Evolutionary conservation across 2,797 vertebrate genomes (phyloP), one percentile per base, ranked within the genome.

Genomic region (Brachyrhaphis roseni): DNA sequence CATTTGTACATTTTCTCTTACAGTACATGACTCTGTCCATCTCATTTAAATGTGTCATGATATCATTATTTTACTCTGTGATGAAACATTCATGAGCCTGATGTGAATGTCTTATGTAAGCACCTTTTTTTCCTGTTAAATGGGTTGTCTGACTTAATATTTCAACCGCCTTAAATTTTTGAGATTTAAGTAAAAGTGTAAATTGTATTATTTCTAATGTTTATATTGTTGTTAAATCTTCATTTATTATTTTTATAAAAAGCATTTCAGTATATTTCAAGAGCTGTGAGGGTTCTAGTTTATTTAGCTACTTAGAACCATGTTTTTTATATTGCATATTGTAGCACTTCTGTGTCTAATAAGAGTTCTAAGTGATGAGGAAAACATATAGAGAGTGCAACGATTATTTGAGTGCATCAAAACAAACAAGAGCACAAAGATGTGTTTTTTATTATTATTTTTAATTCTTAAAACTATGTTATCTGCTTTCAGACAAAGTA

Each of bases 101-200:
- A 88, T 82, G 85, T 84, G 90, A 90, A 89, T 85, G 84, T 88
- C 83, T 90, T 91, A 91, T 89, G 81, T 93, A 93, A 94, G 76
- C 91, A 93, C 81, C 86, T 92, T 91, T 78, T 89, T 87, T 93
- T 90, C 82, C 82, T 90, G 88, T 94, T 90, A 92, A 93, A 90
- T 92, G 92, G 89, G 91, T 93, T 94, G 90, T 95, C 87, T 88
- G 82, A 95, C 92, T 95, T 95, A 93, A 93, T 91, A 93, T 95
- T 96, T 95, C 92, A 95, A 95, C 92, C 94, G 96, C 96, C 96
- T 97, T 97, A 97, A 96, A 93, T 93, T 94, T 96, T 95, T 95
- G 91, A 91, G 90, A 94, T 93, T 93, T 93, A 88, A 95, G 92
- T 94, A 94, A 84, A 94, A 94, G 80, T 95, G 93, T 95, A 94